These are phyloP conservation scores for Coturnix japonica DNA, from an alignment of 2,113 vertebrate genomes.

Conservation along the genomic window DNA sequence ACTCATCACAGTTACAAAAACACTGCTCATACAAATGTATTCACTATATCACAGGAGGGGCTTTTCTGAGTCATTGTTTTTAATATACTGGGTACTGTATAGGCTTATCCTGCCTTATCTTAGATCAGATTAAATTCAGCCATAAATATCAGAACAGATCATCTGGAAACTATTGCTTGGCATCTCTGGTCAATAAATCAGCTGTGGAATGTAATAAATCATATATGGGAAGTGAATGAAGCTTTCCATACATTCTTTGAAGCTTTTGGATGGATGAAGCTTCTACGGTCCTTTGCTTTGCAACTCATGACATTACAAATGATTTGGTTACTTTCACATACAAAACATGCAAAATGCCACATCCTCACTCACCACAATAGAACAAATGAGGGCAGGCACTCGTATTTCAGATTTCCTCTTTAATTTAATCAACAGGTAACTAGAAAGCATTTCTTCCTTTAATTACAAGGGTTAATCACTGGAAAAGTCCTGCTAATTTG, in stretches of 20 bases:
- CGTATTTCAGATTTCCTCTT: neutral
- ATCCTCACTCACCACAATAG: neutral
- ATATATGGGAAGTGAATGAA: neutral
- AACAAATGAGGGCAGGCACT: neutral
- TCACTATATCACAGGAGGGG: slow-evolving; percentile 12
- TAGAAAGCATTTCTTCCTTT: neutral
- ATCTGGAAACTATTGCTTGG: neutral
- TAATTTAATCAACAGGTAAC: neutral
- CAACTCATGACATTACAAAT: neutral
- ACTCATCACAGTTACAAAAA: slow-evolving; percentile 22
- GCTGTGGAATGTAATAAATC: neutral
- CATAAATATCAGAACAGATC: neutral
- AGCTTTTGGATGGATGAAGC: neutral
- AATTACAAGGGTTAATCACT: neutral
- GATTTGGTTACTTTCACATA: neutral
- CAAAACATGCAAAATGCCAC: neutral
- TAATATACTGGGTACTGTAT: neutral
- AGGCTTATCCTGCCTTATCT: slow-evolving; percentile 19
- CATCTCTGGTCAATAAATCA: neutral
- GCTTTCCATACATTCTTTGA: neutral
- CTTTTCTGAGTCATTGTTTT: slow-evolving; percentile 36
- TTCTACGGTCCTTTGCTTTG: neutral
- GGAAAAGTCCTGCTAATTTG: neutral
- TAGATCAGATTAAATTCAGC: slow-evolving; percentile 27
- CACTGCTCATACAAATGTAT: slow-evolving; percentile 32